Evolutionary conservation across 2,888 invertebrate species (phyloP), one percentile per base, ranked within the genome.

Genomic region (Agonum fuliginosum): DNA sequence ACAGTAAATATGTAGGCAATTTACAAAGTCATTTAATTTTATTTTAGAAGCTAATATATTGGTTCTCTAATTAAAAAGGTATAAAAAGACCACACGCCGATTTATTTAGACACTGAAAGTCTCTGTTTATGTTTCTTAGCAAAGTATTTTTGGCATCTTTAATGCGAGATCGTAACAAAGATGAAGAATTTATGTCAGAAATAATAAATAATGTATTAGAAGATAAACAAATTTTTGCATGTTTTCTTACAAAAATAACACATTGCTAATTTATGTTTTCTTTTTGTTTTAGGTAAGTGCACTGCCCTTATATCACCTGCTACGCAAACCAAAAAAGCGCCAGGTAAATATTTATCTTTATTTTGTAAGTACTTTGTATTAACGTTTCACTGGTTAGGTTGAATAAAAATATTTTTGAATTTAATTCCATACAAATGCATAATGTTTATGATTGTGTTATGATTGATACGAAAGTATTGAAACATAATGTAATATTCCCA

Each of bases 1-100:
- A 54, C 54, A 54, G 54, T 54, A 54, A 24, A 54, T 24, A 12
- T 54, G 54, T 54, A 54, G 54, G 54, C 54, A 24, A 54, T 54
- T 54, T 54, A 54, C 54, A 54, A 54, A 54, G 12, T 24, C 54
- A 54, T 62, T 34, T 62, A 12, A 62, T 17, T 62, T 62, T 62
- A 62, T 34, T 62, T 62, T 62, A 37, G 34, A 34, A 34, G 17
- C 19, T 30, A 62, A 62, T 62, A 27, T 62, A 62, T 62, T 62
- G 62, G 62, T 62, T 30, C 14, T 30, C 34, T 62, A 62, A 62
- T 62, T 62, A 62, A 19, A 62, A 34, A 30, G 62, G 14, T 34
- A 34, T 62, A 62, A 62, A 62, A 62, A 62, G 62, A 62, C 62
- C 62, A 30, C 34, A 62, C 62, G 8, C 34, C 1, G 62, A 37